Percentiles rank a stretch among this genome's conserved stretches.
phyloP scores from a whole-genome alignment of 2,888 invertebrate species.

The Norana najaformis region DNA sequence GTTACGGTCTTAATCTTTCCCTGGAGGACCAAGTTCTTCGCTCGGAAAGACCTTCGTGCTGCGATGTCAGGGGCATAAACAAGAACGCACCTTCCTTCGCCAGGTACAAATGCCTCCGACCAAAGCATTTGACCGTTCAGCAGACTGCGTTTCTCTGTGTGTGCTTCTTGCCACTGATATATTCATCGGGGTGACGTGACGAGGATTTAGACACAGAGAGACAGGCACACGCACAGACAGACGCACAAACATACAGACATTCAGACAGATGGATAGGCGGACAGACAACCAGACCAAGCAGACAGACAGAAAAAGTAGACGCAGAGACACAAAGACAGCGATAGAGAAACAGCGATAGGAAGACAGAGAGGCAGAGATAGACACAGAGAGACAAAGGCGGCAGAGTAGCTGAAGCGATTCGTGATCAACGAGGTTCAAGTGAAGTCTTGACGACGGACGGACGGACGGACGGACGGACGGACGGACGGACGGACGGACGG shows the following conservation, averaged over 20 bases:
- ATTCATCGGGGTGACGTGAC: neutral
- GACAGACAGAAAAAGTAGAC: no score
- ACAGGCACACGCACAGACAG: neutral
- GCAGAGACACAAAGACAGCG: neutral
- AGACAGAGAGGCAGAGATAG: neutral
- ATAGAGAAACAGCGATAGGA: neutral
- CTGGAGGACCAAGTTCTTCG: neutral
- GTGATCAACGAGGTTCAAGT: no score
- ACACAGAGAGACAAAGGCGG: neutral
- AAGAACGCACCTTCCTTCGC: neutral
- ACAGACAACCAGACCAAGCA: neutral
- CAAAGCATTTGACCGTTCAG: neutral
- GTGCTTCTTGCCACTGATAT: neutral
- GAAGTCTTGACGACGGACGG: no score
- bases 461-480: no score
- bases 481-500: no score
- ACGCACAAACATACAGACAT: neutral
- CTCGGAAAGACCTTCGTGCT: neutral
- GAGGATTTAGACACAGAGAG: neutral
- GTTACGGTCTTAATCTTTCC: neutral
- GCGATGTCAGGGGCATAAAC: neutral
- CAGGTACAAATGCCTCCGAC: neutral
- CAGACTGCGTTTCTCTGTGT: neutral
- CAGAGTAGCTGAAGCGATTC: neutral
- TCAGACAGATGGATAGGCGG: neutral